Evolutionary conservation across 1,140 invertebrate species (phyloP).

Genomic region (Steinernema khuongi): DNA sequence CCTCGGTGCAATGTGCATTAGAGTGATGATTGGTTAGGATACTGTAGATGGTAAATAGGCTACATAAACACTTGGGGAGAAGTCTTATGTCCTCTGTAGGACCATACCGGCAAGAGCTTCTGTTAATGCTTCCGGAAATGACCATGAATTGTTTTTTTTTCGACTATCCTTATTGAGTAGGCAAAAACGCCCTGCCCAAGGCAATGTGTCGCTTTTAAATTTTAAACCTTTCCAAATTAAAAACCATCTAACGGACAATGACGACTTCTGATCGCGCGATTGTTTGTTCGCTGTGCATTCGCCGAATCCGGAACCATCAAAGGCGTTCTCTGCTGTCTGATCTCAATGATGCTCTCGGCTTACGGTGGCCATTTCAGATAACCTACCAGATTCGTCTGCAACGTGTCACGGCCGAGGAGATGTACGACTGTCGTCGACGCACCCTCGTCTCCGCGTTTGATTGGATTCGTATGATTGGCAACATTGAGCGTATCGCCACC

Average conservation of each 20-base stretch:
- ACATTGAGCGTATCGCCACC: constrained; percentile 29
- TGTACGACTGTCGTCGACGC: constrained; percentile 49
- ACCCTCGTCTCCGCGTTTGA: constrained; percentile 46
- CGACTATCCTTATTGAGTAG: no score
- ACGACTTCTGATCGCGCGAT: neutral
- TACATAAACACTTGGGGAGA: no score
- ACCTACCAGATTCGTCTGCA: constrained; percentile 46
- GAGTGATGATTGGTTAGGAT: no score
- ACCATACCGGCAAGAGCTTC: no score
- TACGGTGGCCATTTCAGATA: neutral
- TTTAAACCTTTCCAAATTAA: neutral
- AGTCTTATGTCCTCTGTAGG: no score
- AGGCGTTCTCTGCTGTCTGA: constrained; percentile 22
- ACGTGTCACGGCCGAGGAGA: constrained; percentile 40
- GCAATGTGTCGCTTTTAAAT: neutral
- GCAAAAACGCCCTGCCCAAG: no score
- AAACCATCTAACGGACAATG: neutral
- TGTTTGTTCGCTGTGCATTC: constrained; percentile 21
- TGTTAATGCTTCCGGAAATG: no score
- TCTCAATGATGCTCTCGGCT: constrained; percentile 23
- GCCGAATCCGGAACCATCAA: constrained; percentile 29
- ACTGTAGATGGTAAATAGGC: no score
- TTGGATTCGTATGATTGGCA: constrained; percentile 33
- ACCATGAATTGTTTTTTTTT: no score
- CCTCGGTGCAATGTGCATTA: neutral